Conservation (phyloP, 2,888 invertebrate genomes). For the Ectemnius lituratus region DNA sequence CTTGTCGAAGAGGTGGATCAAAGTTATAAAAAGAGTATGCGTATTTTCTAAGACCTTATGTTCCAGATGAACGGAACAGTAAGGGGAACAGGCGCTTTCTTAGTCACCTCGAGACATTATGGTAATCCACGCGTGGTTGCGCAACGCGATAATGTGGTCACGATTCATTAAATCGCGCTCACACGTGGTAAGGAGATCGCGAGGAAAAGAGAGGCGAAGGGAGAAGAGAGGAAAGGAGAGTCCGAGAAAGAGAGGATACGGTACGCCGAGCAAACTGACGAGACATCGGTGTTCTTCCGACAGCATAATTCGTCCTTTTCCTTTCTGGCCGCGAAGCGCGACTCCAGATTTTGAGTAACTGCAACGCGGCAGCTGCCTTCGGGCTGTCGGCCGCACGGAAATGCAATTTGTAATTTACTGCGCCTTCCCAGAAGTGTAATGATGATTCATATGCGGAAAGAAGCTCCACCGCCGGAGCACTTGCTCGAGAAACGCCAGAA, state of each 20-base stretch:
- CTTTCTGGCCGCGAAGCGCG: constrained; percentile 39
- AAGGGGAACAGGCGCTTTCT: constrained; percentile 42
- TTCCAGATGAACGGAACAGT: constrained; percentile 41
- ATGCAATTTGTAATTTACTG: constrained; percentile 52
- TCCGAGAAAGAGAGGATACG: constrained; percentile 36
- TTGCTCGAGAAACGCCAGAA: constrained; percentile 51
- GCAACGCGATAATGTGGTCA: constrained; percentile 58
- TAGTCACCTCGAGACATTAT: constrained; percentile 54
- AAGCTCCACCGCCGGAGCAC: constrained; percentile 51
- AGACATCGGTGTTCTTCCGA: constrained; percentile 47
- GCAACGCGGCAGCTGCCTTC: constrained; percentile 41
- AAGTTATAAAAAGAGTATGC: too few relatives aligned
- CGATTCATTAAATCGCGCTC: constrained; percentile 62
- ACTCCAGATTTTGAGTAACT: constrained; percentile 42
- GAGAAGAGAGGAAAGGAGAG: constrained; percentile 21
- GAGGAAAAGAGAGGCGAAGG: constrained; percentile 15
- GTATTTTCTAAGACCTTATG: constrained; percentile 2
- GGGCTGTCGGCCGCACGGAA: constrained; percentile 39
- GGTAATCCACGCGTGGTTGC: constrained; percentile 58
- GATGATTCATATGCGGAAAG: constrained; percentile 64
- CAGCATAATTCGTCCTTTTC: constrained; percentile 61
- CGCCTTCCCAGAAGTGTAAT: constrained; percentile 49
- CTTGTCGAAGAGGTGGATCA: too few relatives aligned
- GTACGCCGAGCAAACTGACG: constrained; percentile 52
- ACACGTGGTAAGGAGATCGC: constrained; percentile 51